Evolutionary conservation across 2,888 invertebrate species (phyloP).

Genomic region (Lucinisca nassula): DNA sequence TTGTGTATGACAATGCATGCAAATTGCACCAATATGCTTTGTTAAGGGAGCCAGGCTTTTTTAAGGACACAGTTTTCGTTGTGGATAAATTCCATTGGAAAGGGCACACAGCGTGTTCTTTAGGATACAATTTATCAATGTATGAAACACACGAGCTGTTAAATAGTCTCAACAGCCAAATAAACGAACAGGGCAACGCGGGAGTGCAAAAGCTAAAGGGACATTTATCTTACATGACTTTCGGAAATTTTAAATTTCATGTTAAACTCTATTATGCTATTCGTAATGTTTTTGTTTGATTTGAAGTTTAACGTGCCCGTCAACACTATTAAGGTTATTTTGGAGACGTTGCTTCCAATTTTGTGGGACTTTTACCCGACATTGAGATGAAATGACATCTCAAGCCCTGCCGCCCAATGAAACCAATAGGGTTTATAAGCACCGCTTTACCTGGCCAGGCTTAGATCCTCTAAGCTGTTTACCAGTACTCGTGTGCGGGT

Average conservation of each 20-base stretch:
- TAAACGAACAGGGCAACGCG: not conserved
- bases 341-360: too few relatives aligned
- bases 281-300: not conserved
- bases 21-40: not conserved
- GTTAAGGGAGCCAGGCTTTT: not conserved
- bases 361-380: too few relatives aligned
- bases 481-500: too few relatives aligned
- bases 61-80: not conserved
- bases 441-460: too few relatives aligned
- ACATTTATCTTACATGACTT: not conserved
- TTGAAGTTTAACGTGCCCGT: too few relatives aligned
- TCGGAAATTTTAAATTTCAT: constrained; percentile 13
- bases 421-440: too few relatives aligned
- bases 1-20: not conserved
- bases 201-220: not conserved
- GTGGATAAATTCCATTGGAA: constrained; percentile 4
- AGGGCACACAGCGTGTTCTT: not conserved
- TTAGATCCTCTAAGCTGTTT: too few relatives aligned
- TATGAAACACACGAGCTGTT: not conserved
- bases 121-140: not conserved
- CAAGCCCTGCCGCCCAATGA: too few relatives aligned
- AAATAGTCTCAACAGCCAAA: not conserved
- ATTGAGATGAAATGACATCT: too few relatives aligned
- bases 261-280: not conserved
- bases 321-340: too few relatives aligned